Percentiles rank a stretch among this genome's conserved stretches.
phyloP scores from a whole-genome alignment of 2,888 invertebrate genomes.

The Cheilosia variabilis region DNA sequence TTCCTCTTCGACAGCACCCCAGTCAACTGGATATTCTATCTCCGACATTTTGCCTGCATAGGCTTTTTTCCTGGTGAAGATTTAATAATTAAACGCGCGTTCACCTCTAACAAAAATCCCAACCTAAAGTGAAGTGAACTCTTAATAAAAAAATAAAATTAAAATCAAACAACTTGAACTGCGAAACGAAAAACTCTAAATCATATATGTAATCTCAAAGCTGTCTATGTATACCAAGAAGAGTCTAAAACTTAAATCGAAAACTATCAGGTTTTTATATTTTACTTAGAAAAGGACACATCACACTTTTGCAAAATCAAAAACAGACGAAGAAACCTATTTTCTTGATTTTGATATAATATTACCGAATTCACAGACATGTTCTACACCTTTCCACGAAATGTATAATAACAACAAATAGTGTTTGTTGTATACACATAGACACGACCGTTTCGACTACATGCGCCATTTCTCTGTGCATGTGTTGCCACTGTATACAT shows the following conservation, averaged over 20 bases:
- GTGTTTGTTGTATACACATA: background rate
- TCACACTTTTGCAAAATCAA: background rate
- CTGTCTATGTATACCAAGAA: conserved; percentile 13
- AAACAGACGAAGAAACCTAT: background rate
- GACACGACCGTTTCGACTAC: conserved; percentile 3
- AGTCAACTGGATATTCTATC: too few species aligned
- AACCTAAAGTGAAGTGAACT: conserved; percentile 57
- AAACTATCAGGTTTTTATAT: conserved; percentile 28
- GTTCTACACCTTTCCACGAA: conserved; percentile 17
- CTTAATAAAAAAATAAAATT: background rate
- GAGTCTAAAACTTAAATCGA: background rate
- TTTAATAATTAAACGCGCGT: background rate
- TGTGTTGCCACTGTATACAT: background rate
- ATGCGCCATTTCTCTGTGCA: background rate
- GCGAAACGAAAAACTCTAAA: background rate
- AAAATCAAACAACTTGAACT: background rate
- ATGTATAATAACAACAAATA: conserved; percentile 17
- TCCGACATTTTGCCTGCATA: too few species aligned
- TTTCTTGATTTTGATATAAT: background rate
- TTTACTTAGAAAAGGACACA: background rate
- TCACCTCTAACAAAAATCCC: conserved; percentile 1
- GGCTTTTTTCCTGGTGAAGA: conserved; percentile 8
- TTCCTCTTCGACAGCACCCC: too few species aligned
- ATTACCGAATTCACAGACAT: background rate
- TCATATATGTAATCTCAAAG: background rate